Percentiles rank a stretch among this genome's conserved stretches.
Evolutionary conservation across 2,888 invertebrate genomes (phyloP).

Genomic region (Odontocerum albicorne): DNA sequence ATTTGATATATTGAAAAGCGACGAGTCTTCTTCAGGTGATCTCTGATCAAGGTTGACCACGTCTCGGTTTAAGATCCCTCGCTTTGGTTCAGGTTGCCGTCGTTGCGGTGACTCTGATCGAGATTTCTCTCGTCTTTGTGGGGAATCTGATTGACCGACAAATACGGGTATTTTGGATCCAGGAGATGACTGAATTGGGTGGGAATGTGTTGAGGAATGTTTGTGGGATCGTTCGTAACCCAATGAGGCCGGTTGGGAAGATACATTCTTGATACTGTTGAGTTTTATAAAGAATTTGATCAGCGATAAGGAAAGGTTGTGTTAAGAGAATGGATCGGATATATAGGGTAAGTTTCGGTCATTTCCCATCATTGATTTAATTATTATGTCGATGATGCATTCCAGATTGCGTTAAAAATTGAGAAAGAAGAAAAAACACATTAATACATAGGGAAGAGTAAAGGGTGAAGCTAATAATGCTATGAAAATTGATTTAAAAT

Average conservation of each 20-base stretch:
- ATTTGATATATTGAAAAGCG: slow-evolving; percentile 60
- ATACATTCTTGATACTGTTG: not conserved
- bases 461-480: too few species aligned
- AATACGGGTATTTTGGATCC: slow-evolving; percentile 75
- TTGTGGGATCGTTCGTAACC: slow-evolving; percentile 49
- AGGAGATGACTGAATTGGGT: slow-evolving; percentile 57
- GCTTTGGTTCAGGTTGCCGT: slow-evolving; percentile 16
- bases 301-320: too few species aligned
- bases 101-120: slow-evolving; percentile 28
- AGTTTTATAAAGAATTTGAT: not conserved
- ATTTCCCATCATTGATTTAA: too few species aligned
- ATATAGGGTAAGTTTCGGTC: too few species aligned
- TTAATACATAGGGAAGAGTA: too few species aligned
- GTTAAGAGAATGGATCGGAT: too few species aligned
- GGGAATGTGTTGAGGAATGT: slow-evolving; percentile 47
- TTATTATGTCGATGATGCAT: not conserved
- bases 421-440: slow-evolving; percentile 5
- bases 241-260: slow-evolving; percentile 58
- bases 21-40: slow-evolving; percentile 59
- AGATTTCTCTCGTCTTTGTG: slow-evolving; percentile 42
- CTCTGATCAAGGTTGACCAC: slow-evolving; percentile 48
- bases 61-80: slow-evolving; percentile 7
- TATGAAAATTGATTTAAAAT: too few species aligned
- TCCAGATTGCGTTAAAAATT: slow-evolving; percentile 9
- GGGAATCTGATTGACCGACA: slow-evolving; percentile 64